phyloP scores from a whole-genome alignment of 2,113 vertebrate species.

The Tylochromis polylepis region DNA sequence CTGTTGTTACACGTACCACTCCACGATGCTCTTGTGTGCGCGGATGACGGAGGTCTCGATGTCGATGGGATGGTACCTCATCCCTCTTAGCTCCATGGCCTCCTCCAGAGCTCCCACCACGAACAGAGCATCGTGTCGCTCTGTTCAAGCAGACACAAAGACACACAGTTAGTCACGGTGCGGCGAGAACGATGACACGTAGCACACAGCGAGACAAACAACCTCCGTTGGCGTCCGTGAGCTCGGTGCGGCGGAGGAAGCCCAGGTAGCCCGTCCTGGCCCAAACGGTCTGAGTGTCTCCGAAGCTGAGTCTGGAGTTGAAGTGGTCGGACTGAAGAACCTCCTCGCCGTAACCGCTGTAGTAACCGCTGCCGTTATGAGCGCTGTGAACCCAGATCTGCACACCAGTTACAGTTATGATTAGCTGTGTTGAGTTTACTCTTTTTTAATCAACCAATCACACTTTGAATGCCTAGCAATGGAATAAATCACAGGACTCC shows the following conservation, averaged over 20 bases:
- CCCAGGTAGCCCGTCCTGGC: conserved; percentile 95
- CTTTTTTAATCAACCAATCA: not conserved
- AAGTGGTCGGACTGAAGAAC: conserved; percentile 97
- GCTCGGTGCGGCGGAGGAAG: conserved; percentile 93
- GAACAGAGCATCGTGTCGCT: conserved; percentile 94
- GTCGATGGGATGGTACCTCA: conserved; percentile 98
- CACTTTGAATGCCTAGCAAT: not conserved
- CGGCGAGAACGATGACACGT: rapidly evolving
- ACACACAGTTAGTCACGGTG: not conserved
- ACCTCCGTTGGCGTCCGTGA: conserved; percentile 97
- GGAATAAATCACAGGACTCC: not conserved
- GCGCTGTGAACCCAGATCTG: conserved; percentile 98
- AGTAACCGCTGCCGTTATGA: conserved; percentile 96
- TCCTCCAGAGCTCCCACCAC: conserved; percentile 97
- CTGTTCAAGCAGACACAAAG: conserved; percentile 54
- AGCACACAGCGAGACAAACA: rapidly evolving
- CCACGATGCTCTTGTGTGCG: conserved; percentile 96
- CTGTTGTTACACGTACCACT: conserved; percentile 78
- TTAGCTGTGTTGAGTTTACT: not conserved
- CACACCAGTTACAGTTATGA: rapidly evolving
- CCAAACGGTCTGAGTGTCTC: conserved; percentile 95
- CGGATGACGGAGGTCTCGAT: conserved; percentile 97
- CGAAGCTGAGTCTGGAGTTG: conserved; percentile 92
- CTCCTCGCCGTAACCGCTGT: conserved; percentile 95
- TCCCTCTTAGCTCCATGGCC: conserved; percentile 96